Evolutionary conservation across 2,888 invertebrate species (phyloP), one percentile per base, ranked within the genome.

Genomic region (Macaria liturata): DNA sequence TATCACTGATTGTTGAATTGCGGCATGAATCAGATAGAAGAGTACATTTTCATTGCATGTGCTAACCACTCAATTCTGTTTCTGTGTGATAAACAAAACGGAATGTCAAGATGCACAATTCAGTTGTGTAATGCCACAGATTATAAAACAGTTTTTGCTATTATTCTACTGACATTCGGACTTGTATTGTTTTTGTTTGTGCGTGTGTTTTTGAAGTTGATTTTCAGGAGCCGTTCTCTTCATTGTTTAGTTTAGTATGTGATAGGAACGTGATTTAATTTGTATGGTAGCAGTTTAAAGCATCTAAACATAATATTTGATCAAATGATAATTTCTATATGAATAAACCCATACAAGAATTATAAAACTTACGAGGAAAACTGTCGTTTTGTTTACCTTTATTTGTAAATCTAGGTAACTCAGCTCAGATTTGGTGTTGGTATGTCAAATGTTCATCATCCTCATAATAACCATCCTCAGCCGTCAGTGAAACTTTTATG

Each of bases 91-190:
- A 80, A 80, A 87, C 85, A 88, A 86, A 88, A 83, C 76, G 83
- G 84, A 91, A 91, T 91, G 91, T 89, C 91, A 91, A 87, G 90
- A 90, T 86, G 83, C 80, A 81, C 76, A 47, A 76, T 90, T 88
- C 76, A 47, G 76, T 90, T 88, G 86, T 72, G 88, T 81, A 89
- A 88, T 66, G 34, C 7, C 7, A 37, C 34, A 37, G 34, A 37
- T 37, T 37, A 37, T 37, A 37, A 6, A 4, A 37, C 3, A 37
- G 34, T 37, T 37, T 4, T 1, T 37, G 65, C 74, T 62, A 72
- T 76, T 78, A 71, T 76, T 68, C 62, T 65, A 76, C 79, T 88
- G 86, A 85, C 84, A 88, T 85, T 86, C 80, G 78, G 75, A 77
- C 81, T 82, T 80, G 77, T 79, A 80, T 83, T 80, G 51, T 45